These are phyloP conservation scores for Apostichopus leukothele DNA, from an alignment of 53 echinoderm and acorn worm species.

Conservation along the genomic window DNA sequence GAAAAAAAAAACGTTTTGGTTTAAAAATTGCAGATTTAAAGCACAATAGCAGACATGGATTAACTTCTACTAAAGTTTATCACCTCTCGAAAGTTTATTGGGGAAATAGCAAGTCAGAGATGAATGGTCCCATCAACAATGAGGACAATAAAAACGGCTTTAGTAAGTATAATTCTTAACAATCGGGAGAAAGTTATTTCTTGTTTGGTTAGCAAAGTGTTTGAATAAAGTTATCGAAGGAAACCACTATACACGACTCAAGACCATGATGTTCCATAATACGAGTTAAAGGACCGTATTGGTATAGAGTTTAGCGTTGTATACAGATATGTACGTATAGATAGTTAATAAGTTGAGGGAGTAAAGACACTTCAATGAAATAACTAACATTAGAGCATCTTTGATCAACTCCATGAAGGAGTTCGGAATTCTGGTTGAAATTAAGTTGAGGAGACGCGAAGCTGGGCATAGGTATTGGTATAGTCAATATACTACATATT, in stretches of 20 bases:
- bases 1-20: neutral
- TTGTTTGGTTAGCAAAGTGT: neutral
- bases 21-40: neutral
- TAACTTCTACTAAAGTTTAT: neutral
- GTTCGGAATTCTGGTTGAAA: too few species aligned
- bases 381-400: too few species aligned
- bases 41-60: neutral
- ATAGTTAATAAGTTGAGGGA: too few species aligned
- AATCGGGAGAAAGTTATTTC: neutral
- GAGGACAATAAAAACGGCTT: neutral
- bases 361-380: too few species aligned
- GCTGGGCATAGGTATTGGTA: too few species aligned
- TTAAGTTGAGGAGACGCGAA: too few species aligned
- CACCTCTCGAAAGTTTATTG: slow-evolving; percentile 21
- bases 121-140: slow-evolving; percentile 12
- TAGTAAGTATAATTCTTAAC: neutral
- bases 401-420: too few species aligned
- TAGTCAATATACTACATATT: too few species aligned
- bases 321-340: too few species aligned
- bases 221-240: neutral
- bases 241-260: neutral
- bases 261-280: too few species aligned
- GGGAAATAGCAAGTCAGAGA: slow-evolving; percentile 20
- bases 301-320: too few species aligned
- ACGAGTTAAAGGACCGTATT: too few species aligned